Conservation (phyloP, 2,113 vertebrate species). For the Xyliphius kryptos region DNA sequence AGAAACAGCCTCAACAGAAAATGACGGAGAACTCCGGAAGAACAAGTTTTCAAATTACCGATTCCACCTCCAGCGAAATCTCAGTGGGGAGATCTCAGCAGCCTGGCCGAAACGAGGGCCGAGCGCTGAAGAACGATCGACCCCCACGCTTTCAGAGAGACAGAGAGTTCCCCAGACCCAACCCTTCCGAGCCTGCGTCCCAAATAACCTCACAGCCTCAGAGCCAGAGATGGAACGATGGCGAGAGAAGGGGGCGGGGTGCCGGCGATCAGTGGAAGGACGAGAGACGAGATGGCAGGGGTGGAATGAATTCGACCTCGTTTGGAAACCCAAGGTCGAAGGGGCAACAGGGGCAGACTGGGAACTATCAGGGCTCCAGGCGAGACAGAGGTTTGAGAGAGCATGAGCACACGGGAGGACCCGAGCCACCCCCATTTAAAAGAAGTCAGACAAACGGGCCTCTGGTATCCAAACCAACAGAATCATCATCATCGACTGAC, state of each 20-base stretch:
- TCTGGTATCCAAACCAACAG: constrained; percentile 61
- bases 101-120: constrained; percentile 70
- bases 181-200: constrained; percentile 52
- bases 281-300: constrained; percentile 52
- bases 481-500: constrained; percentile 52
- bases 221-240: constrained; percentile 66
- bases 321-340: constrained; percentile 67
- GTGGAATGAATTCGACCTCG: constrained; percentile 25
- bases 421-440: constrained; percentile 56
- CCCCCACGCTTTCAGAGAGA: constrained; percentile 91
- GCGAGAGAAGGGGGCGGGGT: constrained; percentile 63
- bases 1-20: constrained; percentile 65
- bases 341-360: constrained; percentile 58
- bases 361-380: constrained; percentile 41
- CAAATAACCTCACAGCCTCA: constrained; percentile 52
- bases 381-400: constrained; percentile 45
- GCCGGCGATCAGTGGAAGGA: constrained; percentile 67
- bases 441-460: constrained; percentile 68
- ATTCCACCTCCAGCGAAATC: constrained; percentile 68
- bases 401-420: constrained; percentile 6
- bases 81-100: constrained; percentile 61
- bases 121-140: constrained; percentile 79
- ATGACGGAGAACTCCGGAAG: constrained; percentile 66
- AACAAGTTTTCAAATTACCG: constrained; percentile 65
- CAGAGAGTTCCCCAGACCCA: constrained; percentile 72